These are phyloP conservation scores for Catocala fraxini DNA, from an alignment of 2,888 invertebrate species.

Conservation along the genomic window DNA sequence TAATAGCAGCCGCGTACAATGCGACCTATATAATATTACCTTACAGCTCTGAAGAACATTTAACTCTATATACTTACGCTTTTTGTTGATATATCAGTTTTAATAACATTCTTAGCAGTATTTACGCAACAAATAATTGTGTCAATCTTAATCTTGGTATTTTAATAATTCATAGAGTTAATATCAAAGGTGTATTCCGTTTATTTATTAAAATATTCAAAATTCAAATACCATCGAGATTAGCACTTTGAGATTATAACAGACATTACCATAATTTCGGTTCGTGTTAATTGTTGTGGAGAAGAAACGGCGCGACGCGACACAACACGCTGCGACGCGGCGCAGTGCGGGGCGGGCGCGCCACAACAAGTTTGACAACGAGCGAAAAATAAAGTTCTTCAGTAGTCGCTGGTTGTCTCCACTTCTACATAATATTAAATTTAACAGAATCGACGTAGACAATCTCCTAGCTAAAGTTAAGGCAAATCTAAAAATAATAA, in stretches of 20 bases:
- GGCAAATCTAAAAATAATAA: no score
- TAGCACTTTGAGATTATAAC: conserved; percentile 7
- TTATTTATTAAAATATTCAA: conserved; percentile 5
- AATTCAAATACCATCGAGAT: conserved; percentile 3
- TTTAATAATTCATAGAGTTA: neutral
- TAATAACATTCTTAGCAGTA: no score
- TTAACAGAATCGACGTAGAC: no score
- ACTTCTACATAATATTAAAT: no score
- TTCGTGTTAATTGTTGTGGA: neutral
- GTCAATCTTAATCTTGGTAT: neutral
- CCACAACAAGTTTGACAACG: no score
- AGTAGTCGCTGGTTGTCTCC: no score
- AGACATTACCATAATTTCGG: neutral
- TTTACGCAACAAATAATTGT: no score
- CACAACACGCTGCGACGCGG: neutral
- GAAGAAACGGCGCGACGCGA: neutral
- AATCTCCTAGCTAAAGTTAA: no score
- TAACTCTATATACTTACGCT: no score
- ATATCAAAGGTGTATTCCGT: neutral
- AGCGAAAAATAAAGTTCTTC: no score
- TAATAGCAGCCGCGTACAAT: conserved; percentile 4
- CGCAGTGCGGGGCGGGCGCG: no score
- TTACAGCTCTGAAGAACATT: neutral
- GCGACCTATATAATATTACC: neutral
- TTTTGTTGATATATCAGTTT: no score